phyloP scores from a whole-genome alignment of 35 echinoderm and acorn worm genomes.

The Heliocidaris tuberculata region DNA sequence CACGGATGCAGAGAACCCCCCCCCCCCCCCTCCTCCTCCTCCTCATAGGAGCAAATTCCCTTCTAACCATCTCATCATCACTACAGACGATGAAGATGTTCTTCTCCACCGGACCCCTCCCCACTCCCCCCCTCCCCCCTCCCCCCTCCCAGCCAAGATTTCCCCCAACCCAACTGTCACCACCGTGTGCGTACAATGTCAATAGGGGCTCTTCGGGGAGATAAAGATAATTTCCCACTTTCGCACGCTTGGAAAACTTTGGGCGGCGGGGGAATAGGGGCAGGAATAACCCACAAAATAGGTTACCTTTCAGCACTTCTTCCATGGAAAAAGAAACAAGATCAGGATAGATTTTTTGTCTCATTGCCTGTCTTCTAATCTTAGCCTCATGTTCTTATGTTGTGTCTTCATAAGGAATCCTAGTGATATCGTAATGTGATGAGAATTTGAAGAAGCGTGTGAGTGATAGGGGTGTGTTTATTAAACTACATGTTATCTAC shows the following conservation, averaged over 20 bases:
- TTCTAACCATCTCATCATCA: too few species aligned
- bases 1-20: too few species aligned
- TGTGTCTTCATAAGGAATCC: neutral
- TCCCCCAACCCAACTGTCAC: neutral
- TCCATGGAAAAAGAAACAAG: neutral
- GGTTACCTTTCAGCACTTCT: slow-evolving; percentile 45
- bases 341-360: neutral
- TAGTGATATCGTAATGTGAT: neutral
- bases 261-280: slow-evolving; percentile 29
- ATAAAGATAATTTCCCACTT: slow-evolving; percentile 46
- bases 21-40: too few species aligned
- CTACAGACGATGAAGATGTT: neutral
- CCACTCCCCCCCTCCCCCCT: too few species aligned
- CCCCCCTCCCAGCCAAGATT: neutral
- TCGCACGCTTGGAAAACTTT: slow-evolving; percentile 35
- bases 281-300: slow-evolving; percentile 37
- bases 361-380: neutral
- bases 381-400: neutral
- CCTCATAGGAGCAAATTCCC: too few species aligned
- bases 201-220: slow-evolving; percentile 31
- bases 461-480: neutral
- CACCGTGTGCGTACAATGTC: slow-evolving; percentile 13
- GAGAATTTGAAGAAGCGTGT: neutral
- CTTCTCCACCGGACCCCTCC: neutral
- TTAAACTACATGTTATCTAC: neutral